Evolutionary conservation across 1,140 invertebrate species (phyloP), one percentile per base, ranked within the genome.

Genomic region (Drosophila lini): DNA sequence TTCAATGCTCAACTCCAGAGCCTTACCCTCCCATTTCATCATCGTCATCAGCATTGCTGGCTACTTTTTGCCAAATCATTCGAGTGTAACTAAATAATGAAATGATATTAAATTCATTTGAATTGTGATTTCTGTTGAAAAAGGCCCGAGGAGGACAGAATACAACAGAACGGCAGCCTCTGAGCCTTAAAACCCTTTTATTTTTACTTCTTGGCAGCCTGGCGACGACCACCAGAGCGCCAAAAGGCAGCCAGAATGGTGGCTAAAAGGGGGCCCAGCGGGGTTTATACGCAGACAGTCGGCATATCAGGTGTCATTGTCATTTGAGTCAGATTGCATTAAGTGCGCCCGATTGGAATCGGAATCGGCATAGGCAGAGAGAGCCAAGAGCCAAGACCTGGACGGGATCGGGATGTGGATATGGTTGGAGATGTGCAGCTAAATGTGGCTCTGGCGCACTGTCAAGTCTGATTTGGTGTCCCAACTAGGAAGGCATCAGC

Each of bases 31-130:
- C 10, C 40, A 22, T 44, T 77, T 78, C 52, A 52, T 61, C 50
- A 53, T 79, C 59, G 15, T 42, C 50, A 34, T 55, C 40, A 32
- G 1, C 45, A 47, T 28, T 47, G 45, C 59, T 62, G 52, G 85
- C 80, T 88, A 90, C 85, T 89, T 89, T 89, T 84, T 89, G 84
- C 77, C 80, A 67, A 90, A 79, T 83, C 90, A 89, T 77, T 91
- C 78, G 69, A 90, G 82, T 91, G 90, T 91, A 91, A 91, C 82
- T 86, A 90, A 90, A 90, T 91, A 91, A 91, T 90, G 85, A 91
- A 91, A 91, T 91, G 90, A 91, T 91, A 91, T 91, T 91, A 91
- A 91, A 91, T 91, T 90, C 80, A 90, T 91, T 91, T 86, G 89
- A 91, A 89, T 90, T 91, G 85, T 91, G 90, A 91, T 91, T 91